These are phyloP conservation scores for Gymnopithys bicolor DNA, from an alignment of 2,797 vertebrate genomes.

Conservation along the genomic window DNA sequence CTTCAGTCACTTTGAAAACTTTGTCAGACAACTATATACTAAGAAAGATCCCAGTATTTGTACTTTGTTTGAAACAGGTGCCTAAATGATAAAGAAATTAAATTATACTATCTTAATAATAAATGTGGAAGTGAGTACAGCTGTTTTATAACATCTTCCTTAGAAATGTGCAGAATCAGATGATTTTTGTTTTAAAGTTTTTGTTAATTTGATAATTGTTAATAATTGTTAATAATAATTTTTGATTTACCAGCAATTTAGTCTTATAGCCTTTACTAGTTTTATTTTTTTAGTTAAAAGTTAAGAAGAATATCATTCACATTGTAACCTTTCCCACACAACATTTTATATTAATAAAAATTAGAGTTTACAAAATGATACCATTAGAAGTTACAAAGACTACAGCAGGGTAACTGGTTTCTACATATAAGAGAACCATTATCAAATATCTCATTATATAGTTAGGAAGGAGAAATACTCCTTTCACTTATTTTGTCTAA, in stretches of 20 bases:
- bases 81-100: neutral
- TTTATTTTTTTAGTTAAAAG: neutral
- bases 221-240: no score
- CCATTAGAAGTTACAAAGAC: neutral
- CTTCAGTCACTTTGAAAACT: neutral
- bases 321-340: neutral
- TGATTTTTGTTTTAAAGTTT: neutral
- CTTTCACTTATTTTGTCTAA: neutral
- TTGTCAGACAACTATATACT: neutral
- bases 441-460: neutral
- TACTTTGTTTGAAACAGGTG: neutral
- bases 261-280: neutral
- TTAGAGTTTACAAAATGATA: neutral
- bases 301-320: neutral
- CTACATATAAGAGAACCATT: neutral
- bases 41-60: neutral
- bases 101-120: neutral
- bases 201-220: neutral
- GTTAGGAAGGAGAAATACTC: neutral
- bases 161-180: neutral
- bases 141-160: neutral
- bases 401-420: neutral
- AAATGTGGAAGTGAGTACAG: neutral
- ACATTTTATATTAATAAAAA: neutral
- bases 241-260: neutral